These are phyloP conservation scores for Oncorhynchus clarkii DNA, from an alignment of 2,113 vertebrate genomes.

Conservation along the genomic window DNA sequence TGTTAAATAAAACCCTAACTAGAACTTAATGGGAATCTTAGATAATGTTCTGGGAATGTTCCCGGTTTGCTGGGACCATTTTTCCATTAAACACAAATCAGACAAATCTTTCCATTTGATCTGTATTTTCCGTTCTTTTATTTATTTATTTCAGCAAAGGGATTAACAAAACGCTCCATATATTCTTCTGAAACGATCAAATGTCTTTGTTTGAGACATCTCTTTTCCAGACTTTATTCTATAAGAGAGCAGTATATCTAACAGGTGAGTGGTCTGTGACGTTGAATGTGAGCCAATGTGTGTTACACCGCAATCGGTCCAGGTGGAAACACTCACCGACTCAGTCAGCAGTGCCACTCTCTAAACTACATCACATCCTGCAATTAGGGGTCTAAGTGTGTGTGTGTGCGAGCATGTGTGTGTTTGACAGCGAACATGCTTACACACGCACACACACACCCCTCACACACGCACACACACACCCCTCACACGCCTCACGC, in stretches of 20 bases:
- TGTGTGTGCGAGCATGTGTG: slow-evolving; percentile 10
- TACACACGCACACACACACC: neutral
- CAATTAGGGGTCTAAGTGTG: slow-evolving; percentile 45
- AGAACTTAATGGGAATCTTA: no score
- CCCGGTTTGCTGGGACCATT: neutral
- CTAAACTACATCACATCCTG: slow-evolving; percentile 55
- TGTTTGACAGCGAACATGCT: neutral
- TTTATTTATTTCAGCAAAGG: neutral
- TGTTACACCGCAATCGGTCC: slow-evolving; percentile 32
- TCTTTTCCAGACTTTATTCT: neutral
- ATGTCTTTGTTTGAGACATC: neutral
- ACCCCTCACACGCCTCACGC: no score
- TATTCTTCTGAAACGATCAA: neutral
- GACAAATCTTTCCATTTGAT: neutral
- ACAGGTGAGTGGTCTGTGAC: neutral
- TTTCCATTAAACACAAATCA: slow-evolving; percentile 3
- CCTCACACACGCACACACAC: neutral
- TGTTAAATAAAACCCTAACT: no score
- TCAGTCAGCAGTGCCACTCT: slow-evolving; percentile 37
- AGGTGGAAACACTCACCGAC: slow-evolving; percentile 54
- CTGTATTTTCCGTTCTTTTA: neutral
- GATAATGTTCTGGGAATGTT: no score
- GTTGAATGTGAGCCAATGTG: slow-evolving; percentile 10
- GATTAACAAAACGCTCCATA: neutral
- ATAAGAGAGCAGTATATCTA: neutral